phyloP scores from a whole-genome alignment of 1,140 invertebrate species.

The Bacillus rossius region DNA sequence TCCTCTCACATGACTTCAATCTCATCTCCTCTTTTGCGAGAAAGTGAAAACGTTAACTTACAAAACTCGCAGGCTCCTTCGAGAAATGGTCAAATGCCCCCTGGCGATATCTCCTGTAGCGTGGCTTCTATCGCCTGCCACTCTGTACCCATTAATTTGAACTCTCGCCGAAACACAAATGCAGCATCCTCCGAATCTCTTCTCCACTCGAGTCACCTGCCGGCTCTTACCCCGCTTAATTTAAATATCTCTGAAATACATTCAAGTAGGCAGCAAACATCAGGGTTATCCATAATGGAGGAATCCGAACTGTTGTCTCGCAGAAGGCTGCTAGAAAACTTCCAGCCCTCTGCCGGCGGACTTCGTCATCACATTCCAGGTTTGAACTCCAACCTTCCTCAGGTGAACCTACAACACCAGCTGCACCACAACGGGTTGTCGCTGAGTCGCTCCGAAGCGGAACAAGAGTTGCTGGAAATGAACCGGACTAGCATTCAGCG shows the following conservation, averaged over 20 bases:
- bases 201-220: slow-evolving; percentile 4
- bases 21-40: too few species aligned
- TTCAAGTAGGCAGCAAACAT: background rate
- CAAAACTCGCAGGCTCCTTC: too few species aligned
- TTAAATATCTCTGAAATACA: slow-evolving; percentile 12
- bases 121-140: too few species aligned
- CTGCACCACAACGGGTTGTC: background rate
- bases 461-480: slow-evolving; percentile 1
- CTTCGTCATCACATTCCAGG: background rate
- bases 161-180: background rate
- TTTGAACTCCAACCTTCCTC: background rate
- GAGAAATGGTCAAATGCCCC: too few species aligned
- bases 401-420: background rate
- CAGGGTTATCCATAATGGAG: slow-evolving; percentile 4
- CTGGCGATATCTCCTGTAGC: too few species aligned
- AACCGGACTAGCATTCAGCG: background rate
- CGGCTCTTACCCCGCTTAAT: slow-evolving; percentile 6
- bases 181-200: background rate
- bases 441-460: background rate
- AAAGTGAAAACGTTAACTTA: too few species aligned
- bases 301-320: slow-evolving; percentile 1
- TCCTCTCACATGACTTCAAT: too few species aligned
- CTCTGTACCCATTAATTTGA: slow-evolving; percentile 1
- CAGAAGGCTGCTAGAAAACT: background rate
- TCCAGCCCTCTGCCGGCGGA: background rate